Percentiles rank a stretch among this genome's conserved stretches.
These are phyloP conservation scores for Prolemur simus DNA, from an alignment of 2,113 vertebrate species.

Conservation along the genomic window DNA sequence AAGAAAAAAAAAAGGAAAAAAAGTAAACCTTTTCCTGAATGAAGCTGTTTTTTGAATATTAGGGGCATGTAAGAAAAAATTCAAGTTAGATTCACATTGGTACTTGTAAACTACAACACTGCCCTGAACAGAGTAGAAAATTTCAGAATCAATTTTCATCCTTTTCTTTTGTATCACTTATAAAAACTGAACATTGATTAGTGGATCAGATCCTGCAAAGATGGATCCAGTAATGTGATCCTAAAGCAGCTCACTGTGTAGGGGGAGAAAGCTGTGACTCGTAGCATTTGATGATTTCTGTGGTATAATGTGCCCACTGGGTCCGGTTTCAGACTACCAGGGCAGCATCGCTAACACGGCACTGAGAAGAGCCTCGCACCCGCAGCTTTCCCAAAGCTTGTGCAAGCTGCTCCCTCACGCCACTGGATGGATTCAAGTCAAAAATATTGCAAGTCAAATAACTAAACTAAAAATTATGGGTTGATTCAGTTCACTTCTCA, in stretches of 20 bases:
- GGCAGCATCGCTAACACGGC: not conserved
- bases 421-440: not conserved
- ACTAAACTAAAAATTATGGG: not conserved
- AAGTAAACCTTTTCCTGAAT: not conserved
- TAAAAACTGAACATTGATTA: not conserved
- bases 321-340: not conserved
- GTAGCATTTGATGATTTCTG: not conserved
- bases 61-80: not conserved
- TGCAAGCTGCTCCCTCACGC: not conserved
- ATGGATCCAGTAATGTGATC: not conserved
- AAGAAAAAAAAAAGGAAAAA: no score
- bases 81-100: not conserved
- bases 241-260: not conserved
- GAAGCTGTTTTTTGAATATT: slow-evolving; percentile 5
- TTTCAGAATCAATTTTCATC: not conserved
- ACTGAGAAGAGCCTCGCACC: not conserved
- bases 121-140: not conserved
- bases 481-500: not conserved
- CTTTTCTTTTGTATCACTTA: not conserved
- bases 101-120: not conserved
- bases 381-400: not conserved
- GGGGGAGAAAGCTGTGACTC: no score
- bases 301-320: not conserved
- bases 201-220: not conserved
- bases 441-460: not conserved